Evolutionary conservation across 2,113 vertebrate genomes (phyloP), one percentile per base, ranked within the genome.

Genomic region (Psittacara wagleri): DNA sequence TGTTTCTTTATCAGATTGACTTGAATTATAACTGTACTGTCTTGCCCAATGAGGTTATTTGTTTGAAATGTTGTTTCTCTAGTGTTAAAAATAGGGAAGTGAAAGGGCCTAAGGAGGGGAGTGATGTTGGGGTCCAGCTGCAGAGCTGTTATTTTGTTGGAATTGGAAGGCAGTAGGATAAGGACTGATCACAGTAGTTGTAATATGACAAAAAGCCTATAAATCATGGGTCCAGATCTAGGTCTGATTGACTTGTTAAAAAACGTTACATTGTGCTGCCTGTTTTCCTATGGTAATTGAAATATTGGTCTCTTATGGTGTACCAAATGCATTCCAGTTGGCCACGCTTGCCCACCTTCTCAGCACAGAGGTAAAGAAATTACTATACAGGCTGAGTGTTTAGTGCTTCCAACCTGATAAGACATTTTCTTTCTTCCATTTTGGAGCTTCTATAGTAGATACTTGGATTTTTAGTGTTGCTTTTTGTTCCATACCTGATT

Each of bases 251-350:
- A 55, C 67, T 61, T 49, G 73, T 37, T 31, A 46, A 84, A 94
- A 85, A 64, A 14, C 20, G n/a, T 75, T 85, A 64, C 11, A 10
- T 77, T 46, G 39, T 70, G 66, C 63, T 90, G 49, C 15, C 64
- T 63, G 28, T 82, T 88, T 44, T 88, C 72, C 52, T 73, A 20
- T 19, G 18, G 66, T 81, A 89, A 51, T 62, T 86, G 37, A 63
- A 84, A 92, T 49, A 46, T 25, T 73, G 51, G 23, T 62, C 44
- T 54, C 10, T 87, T 76, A 55, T n/a, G 68, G n/a, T 83, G 87
- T 87, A 92, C 89, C 29, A 67, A 69, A 75, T 95, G 83, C 57
- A 76, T 83, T 62, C n/a, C 61, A 84, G 59, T 64, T 95, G 78
- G 85, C 83, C 13, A 31, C 61, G 23, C 33, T 84, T 76, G 28